phyloP scores from a whole-genome alignment of 2,888 invertebrate species.

The Cataglyphis livida region DNA sequence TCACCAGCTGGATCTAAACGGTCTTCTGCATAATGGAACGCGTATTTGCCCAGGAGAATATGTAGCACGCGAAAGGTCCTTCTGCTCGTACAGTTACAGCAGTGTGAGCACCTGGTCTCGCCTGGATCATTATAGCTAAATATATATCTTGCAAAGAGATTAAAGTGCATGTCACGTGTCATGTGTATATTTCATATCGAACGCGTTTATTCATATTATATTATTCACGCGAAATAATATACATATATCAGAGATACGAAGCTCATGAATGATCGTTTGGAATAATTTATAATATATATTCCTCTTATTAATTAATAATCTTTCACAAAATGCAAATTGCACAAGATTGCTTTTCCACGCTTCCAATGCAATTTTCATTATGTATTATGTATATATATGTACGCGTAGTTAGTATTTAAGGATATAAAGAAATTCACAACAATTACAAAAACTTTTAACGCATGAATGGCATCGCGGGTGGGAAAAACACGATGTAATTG shows the following conservation, averaged over 20 bases:
- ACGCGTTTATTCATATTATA: background rate
- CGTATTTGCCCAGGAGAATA: conserved; percentile 39
- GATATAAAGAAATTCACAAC: background rate
- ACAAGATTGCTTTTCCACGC: background rate
- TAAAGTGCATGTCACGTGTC: background rate
- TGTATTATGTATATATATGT: too few species aligned
- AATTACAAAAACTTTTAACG: conserved; percentile 16
- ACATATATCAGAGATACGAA: background rate
- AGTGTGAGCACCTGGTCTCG: background rate
- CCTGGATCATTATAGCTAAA: background rate
- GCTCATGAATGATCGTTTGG: background rate
- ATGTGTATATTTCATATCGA: background rate
- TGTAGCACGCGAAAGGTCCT: conserved; percentile 28
- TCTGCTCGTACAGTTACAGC: conserved; percentile 7
- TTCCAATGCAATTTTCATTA: background rate
- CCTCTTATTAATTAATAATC: background rate
- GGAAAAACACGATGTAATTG: background rate
- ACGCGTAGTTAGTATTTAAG: background rate
- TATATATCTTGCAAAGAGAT: conserved; percentile 25
- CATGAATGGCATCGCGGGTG: background rate
- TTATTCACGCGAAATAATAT: background rate
- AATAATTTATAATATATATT: background rate
- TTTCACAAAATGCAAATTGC: background rate
- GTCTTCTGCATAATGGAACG: conserved; percentile 37
- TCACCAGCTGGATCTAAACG: conserved; percentile 14